Percentiles rank a stretch among this genome's conserved stretches.
Conservation (phyloP, 2,113 vertebrate genomes). For the Salvelinus fontinalis region DNA sequence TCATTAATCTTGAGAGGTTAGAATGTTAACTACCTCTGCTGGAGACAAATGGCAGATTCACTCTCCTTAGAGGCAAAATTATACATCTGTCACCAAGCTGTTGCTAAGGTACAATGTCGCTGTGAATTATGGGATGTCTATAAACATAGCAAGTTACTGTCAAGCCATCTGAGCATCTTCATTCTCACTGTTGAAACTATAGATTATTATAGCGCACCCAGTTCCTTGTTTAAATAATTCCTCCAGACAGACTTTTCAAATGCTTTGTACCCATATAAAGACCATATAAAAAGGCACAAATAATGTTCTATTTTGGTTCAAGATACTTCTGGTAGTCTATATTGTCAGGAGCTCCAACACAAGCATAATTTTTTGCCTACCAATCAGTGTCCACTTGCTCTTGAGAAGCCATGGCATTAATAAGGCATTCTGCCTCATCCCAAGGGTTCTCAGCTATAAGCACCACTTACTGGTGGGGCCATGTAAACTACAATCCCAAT, state of each 20-base stretch:
- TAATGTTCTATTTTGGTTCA: neutral
- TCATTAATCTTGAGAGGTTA: slow-evolving; percentile 69
- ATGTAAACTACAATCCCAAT: no score
- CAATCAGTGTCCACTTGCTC: no score
- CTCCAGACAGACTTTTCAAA: neutral
- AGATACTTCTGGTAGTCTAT: neutral
- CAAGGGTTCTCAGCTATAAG: no score
- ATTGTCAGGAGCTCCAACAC: no score
- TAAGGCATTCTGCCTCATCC: no score
- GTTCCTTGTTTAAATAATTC: neutral
- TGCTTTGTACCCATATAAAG: neutral
- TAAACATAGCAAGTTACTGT: slow-evolving; percentile 68
- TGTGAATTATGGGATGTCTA: slow-evolving; percentile 67
- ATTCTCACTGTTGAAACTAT: slow-evolving; percentile 43
- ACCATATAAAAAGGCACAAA: neutral
- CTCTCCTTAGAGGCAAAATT: slow-evolving; percentile 67
- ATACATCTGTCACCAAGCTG: slow-evolving; percentile 76
- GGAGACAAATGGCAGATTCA: slow-evolving; percentile 60
- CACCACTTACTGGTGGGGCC: no score
- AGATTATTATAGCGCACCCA: neutral
- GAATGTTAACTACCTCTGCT: slow-evolving; percentile 74
- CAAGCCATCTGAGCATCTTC: slow-evolving; percentile 51
- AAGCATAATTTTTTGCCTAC: no score
- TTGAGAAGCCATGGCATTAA: no score
- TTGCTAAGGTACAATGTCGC: slow-evolving; percentile 73